Percentiles rank a stretch among this genome's conserved stretches.
Conservation (phyloP, 2,888 invertebrate species). For the Salticus scenicus region DNA sequence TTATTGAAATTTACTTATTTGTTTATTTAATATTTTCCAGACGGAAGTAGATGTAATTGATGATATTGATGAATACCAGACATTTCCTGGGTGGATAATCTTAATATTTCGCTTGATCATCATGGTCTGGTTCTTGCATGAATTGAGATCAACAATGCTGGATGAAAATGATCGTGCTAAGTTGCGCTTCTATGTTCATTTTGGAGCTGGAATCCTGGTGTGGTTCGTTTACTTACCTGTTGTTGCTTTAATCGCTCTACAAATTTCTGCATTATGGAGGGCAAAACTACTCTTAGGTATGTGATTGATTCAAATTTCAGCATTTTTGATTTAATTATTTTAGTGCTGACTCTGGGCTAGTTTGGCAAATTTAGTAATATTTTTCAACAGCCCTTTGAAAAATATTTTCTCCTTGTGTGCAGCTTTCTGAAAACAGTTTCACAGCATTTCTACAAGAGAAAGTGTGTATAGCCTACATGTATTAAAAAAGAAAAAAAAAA, state of each 20-base stretch:
- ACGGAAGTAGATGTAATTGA: conserved; percentile 96
- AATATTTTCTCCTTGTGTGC: too few relatives aligned
- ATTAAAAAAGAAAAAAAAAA: too few relatives aligned
- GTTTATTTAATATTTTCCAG: too few relatives aligned
- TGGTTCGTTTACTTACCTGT: conserved; percentile 99
- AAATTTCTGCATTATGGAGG: conserved; percentile 95
- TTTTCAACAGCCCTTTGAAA: too few relatives aligned
- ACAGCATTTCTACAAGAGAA: too few relatives aligned
- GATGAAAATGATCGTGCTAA: conserved; percentile 88
- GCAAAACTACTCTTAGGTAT: conserved; percentile 93
- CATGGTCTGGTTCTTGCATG: conserved; percentile 91
- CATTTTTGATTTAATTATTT: too few relatives aligned
- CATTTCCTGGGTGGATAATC: conserved; percentile 97
- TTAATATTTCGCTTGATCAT: conserved; percentile 88
- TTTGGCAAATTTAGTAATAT: too few relatives aligned
- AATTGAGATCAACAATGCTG: conserved; percentile 84
- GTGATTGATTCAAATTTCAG: too few relatives aligned
- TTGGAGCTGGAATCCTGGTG: conserved; percentile 96
- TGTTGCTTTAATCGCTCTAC: conserved; percentile 92
- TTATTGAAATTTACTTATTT: too few relatives aligned
- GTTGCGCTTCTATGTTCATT: conserved; percentile 94
- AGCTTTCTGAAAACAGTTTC: too few relatives aligned
- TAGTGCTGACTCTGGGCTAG: too few relatives aligned
- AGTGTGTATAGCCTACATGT: too few relatives aligned
- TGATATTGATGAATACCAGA: conserved; percentile 97